Conservation (phyloP, 1,140 invertebrate species). For the Octopus bimaculoides region DNA sequence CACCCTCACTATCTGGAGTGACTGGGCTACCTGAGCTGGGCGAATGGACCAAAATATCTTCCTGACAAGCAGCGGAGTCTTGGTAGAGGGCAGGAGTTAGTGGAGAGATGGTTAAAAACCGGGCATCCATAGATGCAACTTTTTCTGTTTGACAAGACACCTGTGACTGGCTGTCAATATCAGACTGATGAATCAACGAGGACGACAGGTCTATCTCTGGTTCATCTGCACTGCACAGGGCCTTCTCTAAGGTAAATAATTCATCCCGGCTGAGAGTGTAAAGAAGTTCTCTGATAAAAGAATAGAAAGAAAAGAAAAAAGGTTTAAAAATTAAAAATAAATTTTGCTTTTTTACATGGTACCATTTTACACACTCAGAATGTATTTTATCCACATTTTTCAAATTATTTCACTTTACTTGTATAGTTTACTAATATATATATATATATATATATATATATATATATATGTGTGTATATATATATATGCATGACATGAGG, state of each 20-base stretch:
- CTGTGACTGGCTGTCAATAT: constrained; percentile 18
- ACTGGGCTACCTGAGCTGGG: constrained; percentile 33
- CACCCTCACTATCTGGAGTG: constrained; percentile 28
- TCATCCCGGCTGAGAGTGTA: constrained; percentile 83
- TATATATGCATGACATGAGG: too few relatives aligned
- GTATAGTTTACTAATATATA: too few relatives aligned
- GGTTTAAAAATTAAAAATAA: not conserved
- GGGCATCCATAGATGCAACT: not conserved
- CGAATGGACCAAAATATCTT: constrained; percentile 23
- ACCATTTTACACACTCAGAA: too few relatives aligned
- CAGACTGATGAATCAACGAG: not conserved
- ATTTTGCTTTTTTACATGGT: too few relatives aligned
- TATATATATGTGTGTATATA: too few relatives aligned
- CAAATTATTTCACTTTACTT: too few relatives aligned
- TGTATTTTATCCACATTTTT: too few relatives aligned
- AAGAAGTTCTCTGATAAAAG: constrained; percentile 69
- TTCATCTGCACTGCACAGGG: constrained; percentile 88
- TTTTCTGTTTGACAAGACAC: constrained; percentile 27
- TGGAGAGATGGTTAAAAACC: not conserved
- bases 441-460: too few relatives aligned
- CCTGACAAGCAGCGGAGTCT: not conserved
- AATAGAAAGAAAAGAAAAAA: constrained; percentile 6
- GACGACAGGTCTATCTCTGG: constrained; percentile 42
- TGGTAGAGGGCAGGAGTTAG: constrained; percentile 3
- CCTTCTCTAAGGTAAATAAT: constrained; percentile 78